Conservation (phyloP, 2,888 invertebrate species). For the Brachyopa scutellaris region DNA sequence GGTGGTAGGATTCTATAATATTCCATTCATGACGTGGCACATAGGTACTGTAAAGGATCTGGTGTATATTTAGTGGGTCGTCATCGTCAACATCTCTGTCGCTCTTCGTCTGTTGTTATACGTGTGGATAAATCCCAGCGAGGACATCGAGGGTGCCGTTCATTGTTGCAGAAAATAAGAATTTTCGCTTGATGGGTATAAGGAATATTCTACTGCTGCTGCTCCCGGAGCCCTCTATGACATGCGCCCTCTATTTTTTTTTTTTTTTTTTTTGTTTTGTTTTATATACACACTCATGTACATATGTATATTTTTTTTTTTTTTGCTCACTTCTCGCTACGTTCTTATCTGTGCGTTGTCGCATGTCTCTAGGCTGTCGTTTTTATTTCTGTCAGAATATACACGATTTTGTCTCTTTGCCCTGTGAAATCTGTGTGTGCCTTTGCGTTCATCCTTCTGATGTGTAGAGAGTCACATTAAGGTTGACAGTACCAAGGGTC, state of each 20-base stretch:
- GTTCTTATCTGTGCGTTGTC: slow-evolving; percentile 73
- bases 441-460: slow-evolving; percentile 31
- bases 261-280: slow-evolving; percentile 39
- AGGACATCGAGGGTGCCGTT: slow-evolving; percentile 76
- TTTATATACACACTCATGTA: slow-evolving; percentile 42
- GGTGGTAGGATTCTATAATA: slow-evolving; percentile 66
- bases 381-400: slow-evolving; percentile 77
- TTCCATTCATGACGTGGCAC: slow-evolving; percentile 72
- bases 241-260: slow-evolving; percentile 73
- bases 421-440: slow-evolving; percentile 13
- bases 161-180: slow-evolving; percentile 78
- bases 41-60: slow-evolving; percentile 72
- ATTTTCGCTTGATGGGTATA: slow-evolving; percentile 77
- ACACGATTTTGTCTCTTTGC: slow-evolving; percentile 21
- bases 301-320: slow-evolving; percentile 38
- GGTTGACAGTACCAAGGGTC: slow-evolving; percentile 64
- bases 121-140: slow-evolving; percentile 74
- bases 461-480: slow-evolving; percentile 55
- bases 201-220: slow-evolving; percentile 63
- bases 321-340: slow-evolving; percentile 64
- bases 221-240: slow-evolving; percentile 73
- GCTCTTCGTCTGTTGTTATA: slow-evolving; percentile 57
- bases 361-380: slow-evolving; percentile 82
- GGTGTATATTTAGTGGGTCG: slow-evolving; percentile 71
- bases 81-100: slow-evolving; percentile 66